phyloP scores from a whole-genome alignment of 2,888 invertebrate genomes.

The Charanyca ferruginea region DNA sequence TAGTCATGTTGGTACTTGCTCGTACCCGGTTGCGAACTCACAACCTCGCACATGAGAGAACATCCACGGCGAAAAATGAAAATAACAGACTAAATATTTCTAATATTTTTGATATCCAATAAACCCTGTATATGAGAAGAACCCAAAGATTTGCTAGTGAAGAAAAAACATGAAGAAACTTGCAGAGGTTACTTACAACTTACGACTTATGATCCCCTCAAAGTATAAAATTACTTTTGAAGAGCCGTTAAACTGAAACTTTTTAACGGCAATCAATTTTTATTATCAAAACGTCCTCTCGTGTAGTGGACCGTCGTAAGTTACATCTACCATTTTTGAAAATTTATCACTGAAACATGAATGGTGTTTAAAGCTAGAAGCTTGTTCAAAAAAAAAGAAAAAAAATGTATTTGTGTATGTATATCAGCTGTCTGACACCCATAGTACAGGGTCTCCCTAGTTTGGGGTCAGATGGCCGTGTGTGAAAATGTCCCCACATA shows the following conservation, averaged over 20 bases:
- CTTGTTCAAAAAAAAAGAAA: too few relatives aligned
- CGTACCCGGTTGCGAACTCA: too few relatives aligned
- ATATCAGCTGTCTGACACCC: too few relatives aligned
- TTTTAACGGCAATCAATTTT: conserved; percentile 52
- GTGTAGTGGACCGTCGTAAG: conserved; percentile 4
- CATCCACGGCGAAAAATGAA: too few relatives aligned
- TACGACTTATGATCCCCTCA: conserved; percentile 30
- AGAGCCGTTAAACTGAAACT: conserved; percentile 44
- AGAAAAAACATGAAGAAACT: conserved; percentile 21
- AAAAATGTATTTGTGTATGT: too few relatives aligned
- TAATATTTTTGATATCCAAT: too few relatives aligned
- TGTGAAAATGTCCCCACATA: too few relatives aligned
- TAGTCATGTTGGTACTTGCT: too few relatives aligned
- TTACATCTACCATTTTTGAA: not conserved
- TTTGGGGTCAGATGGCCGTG: too few relatives aligned
- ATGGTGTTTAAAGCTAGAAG: not conserved
- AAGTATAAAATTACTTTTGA: conserved; percentile 50
- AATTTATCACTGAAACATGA: not conserved
- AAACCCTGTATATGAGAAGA: not conserved
- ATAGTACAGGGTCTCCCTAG: too few relatives aligned
- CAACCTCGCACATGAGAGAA: too few relatives aligned
- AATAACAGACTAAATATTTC: too few relatives aligned
- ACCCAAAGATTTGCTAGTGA: not conserved
- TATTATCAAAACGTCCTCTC: conserved; percentile 36
- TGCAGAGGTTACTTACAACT: conserved; percentile 5